A percentile compares a stretch with the other conserved stretches of the same genome.
Conservation (phyloP, 2,888 invertebrate genomes). For the Bugula neritina region DNA sequence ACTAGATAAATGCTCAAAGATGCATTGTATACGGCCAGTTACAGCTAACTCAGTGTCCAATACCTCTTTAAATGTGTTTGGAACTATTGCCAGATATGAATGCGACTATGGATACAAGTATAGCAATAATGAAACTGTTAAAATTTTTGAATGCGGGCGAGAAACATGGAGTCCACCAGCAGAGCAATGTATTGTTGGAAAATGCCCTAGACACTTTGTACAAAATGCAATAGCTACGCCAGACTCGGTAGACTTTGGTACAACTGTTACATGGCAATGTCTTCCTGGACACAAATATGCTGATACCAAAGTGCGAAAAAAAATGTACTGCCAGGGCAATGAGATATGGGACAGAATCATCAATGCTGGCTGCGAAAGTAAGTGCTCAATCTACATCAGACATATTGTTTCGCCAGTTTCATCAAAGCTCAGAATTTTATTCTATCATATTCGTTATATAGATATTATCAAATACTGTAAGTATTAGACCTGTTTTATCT, state of each 20-base stretch:
- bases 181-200: neutral
- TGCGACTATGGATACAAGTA: slow-evolving; percentile 4
- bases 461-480: too few species aligned
- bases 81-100: neutral
- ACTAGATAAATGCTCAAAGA: neutral
- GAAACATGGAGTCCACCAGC: neutral
- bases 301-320: neutral
- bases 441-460: too few species aligned
- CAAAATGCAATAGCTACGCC: neutral
- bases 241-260: neutral
- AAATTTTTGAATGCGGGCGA: neutral
- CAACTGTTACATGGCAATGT: slow-evolving; percentile 2
- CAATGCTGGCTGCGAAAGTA: neutral
- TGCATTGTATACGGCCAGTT: slow-evolving; percentile 10
- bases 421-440: too few species aligned
- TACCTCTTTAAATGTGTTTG: neutral
- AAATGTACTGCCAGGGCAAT: neutral
- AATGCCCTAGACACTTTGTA: neutral
- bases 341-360: neutral
- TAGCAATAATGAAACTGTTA: neutral
- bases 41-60: slow-evolving; percentile 5
- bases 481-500: too few species aligned
- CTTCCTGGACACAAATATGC: neutral
- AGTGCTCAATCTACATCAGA: too few species aligned
- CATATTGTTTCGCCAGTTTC: too few species aligned